Evolutionary conservation across 2,888 invertebrate genomes (phyloP), one percentile per base, ranked within the genome.

Genomic region (Lepidonotus clava): DNA sequence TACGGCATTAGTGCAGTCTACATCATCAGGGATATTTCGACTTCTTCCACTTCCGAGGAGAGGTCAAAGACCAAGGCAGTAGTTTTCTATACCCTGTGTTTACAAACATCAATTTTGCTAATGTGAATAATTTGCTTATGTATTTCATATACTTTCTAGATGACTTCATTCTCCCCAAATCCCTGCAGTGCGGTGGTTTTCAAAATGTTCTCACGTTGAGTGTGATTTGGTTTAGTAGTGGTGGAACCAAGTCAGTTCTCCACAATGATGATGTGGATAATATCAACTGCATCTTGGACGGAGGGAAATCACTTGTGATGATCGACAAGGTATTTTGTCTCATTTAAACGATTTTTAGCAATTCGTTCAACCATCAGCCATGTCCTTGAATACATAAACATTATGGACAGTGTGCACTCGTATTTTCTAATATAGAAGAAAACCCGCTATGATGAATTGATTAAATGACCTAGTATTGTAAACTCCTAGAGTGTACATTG

Each of bases 161-260:
- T 38, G 90, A 93, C 24, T 88, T 92, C 0, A 76, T 88, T 32
- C 86, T 93, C 18, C 93, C 92, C 0, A 80, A 87, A 24, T 89
- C 90, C n/a, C 77, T 93, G 18, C 89, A 89, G 71, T 93, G 93
- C 90, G 92, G 92, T 18, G 92, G 92, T 5, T 91, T 92, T 61
- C 90, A 91, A 85, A 84, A 90, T 6, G 87, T 88, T n/a, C 84
- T 93, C 5, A 89, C 90, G n/a, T 90, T 90, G n/a, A 89, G 90
- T 11, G 91, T 92, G 6, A 56, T 93, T 85, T 93, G 92, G 93
- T 90, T 93, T 84, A 92, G 92, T 67, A 91, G 90, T 84, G 93
- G 93, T 0, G 91, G 90, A 0, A 92, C 92, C 5, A 91, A 90
- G 83, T 93, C 93, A 2, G 92, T 93, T 1, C 90, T 93, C 6